Evolutionary conservation across 2,797 vertebrate species (phyloP).

Genomic region (Premnoplex brunnescens): DNA sequence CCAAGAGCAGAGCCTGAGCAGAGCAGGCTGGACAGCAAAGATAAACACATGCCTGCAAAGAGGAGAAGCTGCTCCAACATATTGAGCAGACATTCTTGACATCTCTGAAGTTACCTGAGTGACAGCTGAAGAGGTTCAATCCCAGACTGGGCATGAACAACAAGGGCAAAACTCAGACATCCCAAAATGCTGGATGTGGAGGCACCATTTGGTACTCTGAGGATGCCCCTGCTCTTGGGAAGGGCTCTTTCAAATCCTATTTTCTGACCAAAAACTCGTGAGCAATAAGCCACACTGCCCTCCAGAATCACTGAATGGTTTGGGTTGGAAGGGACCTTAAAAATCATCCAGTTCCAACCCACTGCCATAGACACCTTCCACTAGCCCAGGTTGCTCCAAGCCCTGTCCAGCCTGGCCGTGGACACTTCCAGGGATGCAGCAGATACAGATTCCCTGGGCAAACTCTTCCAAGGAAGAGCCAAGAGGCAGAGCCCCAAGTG

Average conservation of each 20-base stretch:
- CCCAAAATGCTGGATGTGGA: rapidly evolving
- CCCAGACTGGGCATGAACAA: rapidly evolving
- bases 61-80: not conserved
- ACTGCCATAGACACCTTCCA: not conserved
- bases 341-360: too few relatives aligned
- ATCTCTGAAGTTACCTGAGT: not conserved
- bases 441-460: not conserved
- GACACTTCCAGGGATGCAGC: not conserved
- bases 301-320: not conserved
- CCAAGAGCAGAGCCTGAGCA: not conserved
- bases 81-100: not conserved
- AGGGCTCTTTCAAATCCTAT: not conserved
- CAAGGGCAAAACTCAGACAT: rapidly evolving
- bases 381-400: not conserved
- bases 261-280: not conserved
- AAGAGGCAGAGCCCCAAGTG: not conserved
- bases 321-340: not conserved
- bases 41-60: not conserved
- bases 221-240: rapidly evolving
- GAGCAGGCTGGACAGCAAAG: not conserved
- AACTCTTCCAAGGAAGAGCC: not conserved
- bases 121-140: not conserved
- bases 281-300: not conserved
- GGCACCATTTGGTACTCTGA: rapidly evolving
- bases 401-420: not conserved